A percentile compares a stretch with the other conserved stretches of the same genome.
phyloP scores from a whole-genome alignment of 2,888 invertebrate genomes.

The Cacoxenus indagator region DNA sequence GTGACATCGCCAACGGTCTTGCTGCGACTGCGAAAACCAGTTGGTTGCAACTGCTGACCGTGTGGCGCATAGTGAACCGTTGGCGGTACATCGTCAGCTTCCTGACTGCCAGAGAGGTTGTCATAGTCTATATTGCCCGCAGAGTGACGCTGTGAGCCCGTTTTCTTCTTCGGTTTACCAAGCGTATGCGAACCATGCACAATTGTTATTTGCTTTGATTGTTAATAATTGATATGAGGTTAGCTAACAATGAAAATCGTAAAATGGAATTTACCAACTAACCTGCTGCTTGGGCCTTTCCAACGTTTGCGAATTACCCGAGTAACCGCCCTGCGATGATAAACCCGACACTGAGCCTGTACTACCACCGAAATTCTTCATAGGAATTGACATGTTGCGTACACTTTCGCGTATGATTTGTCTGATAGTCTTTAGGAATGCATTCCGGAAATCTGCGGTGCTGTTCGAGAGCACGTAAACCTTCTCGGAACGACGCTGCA shows the following conservation, averaged over 20 bases:
- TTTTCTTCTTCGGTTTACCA: slow-evolving; percentile 83
- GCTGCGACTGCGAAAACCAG: slow-evolving; percentile 84
- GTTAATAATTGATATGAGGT: background rate
- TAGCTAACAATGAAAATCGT: background rate
- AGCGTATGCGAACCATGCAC: slow-evolving; percentile 85
- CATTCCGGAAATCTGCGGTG: slow-evolving; percentile 95
- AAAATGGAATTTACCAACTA: slow-evolving; percentile 1
- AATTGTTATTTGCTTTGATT: slow-evolving; percentile 73
- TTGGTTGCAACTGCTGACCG: slow-evolving; percentile 62
- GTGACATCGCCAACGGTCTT: slow-evolving; percentile 91
- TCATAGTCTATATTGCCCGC: slow-evolving; percentile 90
- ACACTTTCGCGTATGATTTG: slow-evolving; percentile 98
- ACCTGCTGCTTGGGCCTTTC: slow-evolving; percentile 78
- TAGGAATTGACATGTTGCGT: slow-evolving; percentile 95
- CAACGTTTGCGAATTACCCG: slow-evolving; percentile 74
- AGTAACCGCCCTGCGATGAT: slow-evolving; percentile 70
- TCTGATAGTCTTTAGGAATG: slow-evolving; percentile 95
- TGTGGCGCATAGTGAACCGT: slow-evolving; percentile 52
- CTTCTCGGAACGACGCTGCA: slow-evolving; percentile 94
- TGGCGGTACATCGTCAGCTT: slow-evolving; percentile 76
- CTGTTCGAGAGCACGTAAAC: slow-evolving; percentile 97
- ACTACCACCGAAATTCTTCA: slow-evolving; percentile 76
- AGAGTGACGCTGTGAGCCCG: slow-evolving; percentile 83
- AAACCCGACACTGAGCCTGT: slow-evolving; percentile 71
- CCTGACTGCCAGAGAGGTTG: slow-evolving; percentile 82